Percentiles rank a stretch among this genome's conserved stretches.
Conservation (phyloP, 53 echinoderm and acorn worm genomes). For the Apostichopus leukothele region DNA sequence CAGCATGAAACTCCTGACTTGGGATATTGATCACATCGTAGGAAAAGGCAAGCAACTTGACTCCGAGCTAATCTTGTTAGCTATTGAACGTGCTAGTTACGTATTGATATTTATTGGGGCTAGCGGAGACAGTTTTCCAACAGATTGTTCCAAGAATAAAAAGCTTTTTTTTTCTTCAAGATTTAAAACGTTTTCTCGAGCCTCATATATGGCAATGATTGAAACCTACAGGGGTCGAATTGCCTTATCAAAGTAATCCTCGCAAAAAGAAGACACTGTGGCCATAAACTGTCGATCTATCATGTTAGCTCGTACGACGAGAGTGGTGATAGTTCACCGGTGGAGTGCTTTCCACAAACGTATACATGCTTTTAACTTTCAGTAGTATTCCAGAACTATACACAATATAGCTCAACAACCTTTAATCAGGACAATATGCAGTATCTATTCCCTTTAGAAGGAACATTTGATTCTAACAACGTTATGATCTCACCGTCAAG, state of each 20-base stretch:
- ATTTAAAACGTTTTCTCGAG: neutral
- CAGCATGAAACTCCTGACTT: neutral
- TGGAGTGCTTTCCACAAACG: too few species aligned
- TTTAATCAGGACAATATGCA: too few species aligned
- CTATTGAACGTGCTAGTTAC: neutral
- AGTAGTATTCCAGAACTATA: too few species aligned
- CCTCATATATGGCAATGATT: neutral
- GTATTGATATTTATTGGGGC: neutral
- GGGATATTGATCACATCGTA: neutral
- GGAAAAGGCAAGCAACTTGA: neutral
- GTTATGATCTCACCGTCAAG: too few species aligned
- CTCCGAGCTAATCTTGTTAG: neutral
- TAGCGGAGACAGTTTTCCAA: neutral
- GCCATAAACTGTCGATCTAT: too few species aligned
- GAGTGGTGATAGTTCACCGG: too few species aligned
- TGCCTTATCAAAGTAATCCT: neutral
- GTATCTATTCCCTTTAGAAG: too few species aligned
- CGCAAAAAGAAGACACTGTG: neutral
- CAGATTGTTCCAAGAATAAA: neutral
- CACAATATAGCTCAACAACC: too few species aligned
- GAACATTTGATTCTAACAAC: too few species aligned
- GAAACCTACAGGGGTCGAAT: neutral
- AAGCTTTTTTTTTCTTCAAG: neutral
- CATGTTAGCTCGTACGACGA: too few species aligned
- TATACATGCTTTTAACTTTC: too few species aligned